Evolutionary conservation across 2,888 invertebrate species (phyloP).

Genomic region (Slavum lentiscoides): DNA sequence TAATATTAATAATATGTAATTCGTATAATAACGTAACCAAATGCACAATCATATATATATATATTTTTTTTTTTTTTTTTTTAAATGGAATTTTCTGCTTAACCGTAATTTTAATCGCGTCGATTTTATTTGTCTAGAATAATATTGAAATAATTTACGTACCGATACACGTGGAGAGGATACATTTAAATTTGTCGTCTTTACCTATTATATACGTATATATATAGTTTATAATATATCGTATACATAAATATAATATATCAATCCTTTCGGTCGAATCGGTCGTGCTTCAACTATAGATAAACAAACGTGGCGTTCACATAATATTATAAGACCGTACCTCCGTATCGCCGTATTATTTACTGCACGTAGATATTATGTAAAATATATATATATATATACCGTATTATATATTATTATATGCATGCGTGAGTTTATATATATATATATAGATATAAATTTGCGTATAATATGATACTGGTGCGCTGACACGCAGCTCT

Average conservation of each 20-base stretch:
- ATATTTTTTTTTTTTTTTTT: too few species aligned
- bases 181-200: background rate
- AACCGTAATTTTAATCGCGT: too few species aligned
- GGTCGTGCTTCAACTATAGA: background rate
- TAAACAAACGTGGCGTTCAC: constrained; percentile 13
- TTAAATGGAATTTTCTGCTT: too few species aligned
- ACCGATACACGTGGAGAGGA: too few species aligned
- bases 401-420: background rate
- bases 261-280: background rate
- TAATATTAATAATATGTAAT: too few species aligned
- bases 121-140: background rate
- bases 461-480: background rate
- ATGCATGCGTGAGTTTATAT: too few species aligned
- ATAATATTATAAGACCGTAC: background rate
- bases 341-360: background rate
- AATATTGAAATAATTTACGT: background rate
- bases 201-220: too few species aligned
- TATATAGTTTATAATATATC: too few species aligned
- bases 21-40: too few species aligned
- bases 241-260: background rate
- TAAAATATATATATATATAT: background rate
- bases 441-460: background rate
- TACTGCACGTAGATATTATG: too few species aligned
- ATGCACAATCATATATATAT: too few species aligned
- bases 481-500: background rate